Base-by-base conservation (phyloP, 2,888 invertebrate genomes). In the Drosophila prostipennis region DNA sequence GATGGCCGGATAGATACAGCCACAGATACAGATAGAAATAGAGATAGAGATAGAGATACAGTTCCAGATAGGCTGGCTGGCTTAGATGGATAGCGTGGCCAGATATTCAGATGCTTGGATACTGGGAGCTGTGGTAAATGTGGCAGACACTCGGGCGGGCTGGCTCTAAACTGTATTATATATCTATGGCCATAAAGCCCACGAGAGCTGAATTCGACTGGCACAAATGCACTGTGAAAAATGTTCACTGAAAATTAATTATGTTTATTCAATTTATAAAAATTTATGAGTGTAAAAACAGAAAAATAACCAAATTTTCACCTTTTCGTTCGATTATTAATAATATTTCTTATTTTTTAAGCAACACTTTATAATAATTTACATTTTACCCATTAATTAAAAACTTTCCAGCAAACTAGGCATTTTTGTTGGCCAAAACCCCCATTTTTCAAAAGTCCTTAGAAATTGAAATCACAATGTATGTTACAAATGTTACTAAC, bases 121-220 rank as follows among this genome's bases (percentile, higher is more conserved):
- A 32, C 57, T 34, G 67, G 34, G 65, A 61, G 61, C 37, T 39
- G 71, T 42, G 72, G 59, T 52, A 58, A 69, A 58, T 69, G 72
- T 70, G 52, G 52, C 73, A 72, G 74, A 74, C 67, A 69, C 70
- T 65, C 70, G 64, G 64, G 70, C 56, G 69, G 68, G 72, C 68
- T 68, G 69, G 52, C 69, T 73, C 74, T 63, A 53, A 69, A 63
- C 65, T 70, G 71, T 70, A 63, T 64, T 73, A 65, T 73, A 60
- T 68, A 72, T 59, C 43, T 72, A 34, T 48, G 46, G 63, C 72
- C 42, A 73, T 72, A 73, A 63, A 70, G 69, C 69, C 69, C 52
- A 73, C 69, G 71, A 57, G 37, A 57, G 49, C 45, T 10, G 58
- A 51, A 52, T 71, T 36, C 52, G 19, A 55, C 51, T 34, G 57